Evolutionary conservation across 2,797 vertebrate genomes (phyloP), one percentile per base, ranked within the genome.

Genomic region (Orestias chungarensis): DNA sequence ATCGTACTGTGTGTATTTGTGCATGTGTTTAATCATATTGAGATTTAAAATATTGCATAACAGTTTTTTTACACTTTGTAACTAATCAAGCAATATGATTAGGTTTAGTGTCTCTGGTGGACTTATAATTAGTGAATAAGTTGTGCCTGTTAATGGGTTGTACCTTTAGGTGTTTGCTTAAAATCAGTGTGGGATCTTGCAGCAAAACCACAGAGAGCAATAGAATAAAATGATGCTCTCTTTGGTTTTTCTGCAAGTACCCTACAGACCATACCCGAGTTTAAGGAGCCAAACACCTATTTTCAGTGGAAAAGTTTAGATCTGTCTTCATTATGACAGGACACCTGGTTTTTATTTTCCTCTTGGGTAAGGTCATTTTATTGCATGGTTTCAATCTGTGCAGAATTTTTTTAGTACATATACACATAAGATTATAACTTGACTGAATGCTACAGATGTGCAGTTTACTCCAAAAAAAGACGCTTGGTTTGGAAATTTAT

Each of bases 331-430:
- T 52, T 54, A 79, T 86, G 79, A 0, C 46, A 29, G 27, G 38
- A 3, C 18, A 1, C 12, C 47, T 71, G 43, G 12, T 85, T 59
- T 44, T 84, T 3, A 9, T 76, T 27, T 1, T 90, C 70, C 10
- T 88, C 42, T 50, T 85, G 23, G 40, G 83, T 88, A 61, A 74
- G 85, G 84, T 1, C 29, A 59, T 0, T 17, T n/a, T 65, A 1
- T 12, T 49, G 10, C 50, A 5, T 6, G 35, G 4, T 65, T 7
- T 46, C 25, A 44, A 43, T 1, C 49, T 38, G 18, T 50, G 5
- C n/a, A n/a, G n/a, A 38, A 23, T n/a, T 61, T 11, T 6, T 35
- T 61, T 2, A 61, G 23, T 35, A 35, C 2, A 33, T 9, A 59
- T 15, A 33, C 27, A 18, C 17, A 33, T 8, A 57, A 9, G 0